A percentile compares a stretch with the other conserved stretches of the same genome.
Evolutionary conservation across 1,140 invertebrate species (phyloP).

Genomic region (Leptinotarsa texana): DNA sequence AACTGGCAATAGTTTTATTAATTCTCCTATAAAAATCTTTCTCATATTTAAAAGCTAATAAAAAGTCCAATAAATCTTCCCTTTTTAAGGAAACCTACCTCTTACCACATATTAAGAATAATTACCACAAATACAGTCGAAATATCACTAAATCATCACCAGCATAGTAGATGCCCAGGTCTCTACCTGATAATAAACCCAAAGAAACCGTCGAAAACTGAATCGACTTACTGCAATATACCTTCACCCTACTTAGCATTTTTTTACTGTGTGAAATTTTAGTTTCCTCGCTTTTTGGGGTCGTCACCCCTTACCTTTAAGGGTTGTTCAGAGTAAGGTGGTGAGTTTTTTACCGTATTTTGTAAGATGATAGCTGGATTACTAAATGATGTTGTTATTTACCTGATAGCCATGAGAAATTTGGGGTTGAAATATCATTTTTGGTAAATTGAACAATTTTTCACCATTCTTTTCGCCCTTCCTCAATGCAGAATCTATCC

Average conservation of each 20-base stretch:
- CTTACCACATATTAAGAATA: conserved; percentile 44
- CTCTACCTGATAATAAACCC: not conserved
- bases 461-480: conserved; percentile 24
- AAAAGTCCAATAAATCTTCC: conserved; percentile 22
- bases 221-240: conserved; percentile 3
- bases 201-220: not conserved
- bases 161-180: not conserved
- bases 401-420: conserved; percentile 41
- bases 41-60: not conserved
- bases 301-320: conserved; percentile 34
- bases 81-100: conserved; percentile 18
- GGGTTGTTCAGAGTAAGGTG: conserved; percentile 34
- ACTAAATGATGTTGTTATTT: conserved; percentile 37
- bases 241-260: conserved; percentile 31
- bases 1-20: too few relatives aligned
- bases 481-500: conserved; percentile 22
- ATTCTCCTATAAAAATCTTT: not conserved
- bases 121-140: conserved; percentile 43
- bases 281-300: conserved; percentile 38
- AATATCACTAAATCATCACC: conserved; percentile 35
- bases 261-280: conserved; percentile 45
- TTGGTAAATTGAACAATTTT: conserved; percentile 46
- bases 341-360: conserved; percentile 39
- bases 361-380: conserved; percentile 45
- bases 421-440: conserved; percentile 34